A percentile compares a stretch with the other conserved stretches of the same genome.
phyloP scores from a whole-genome alignment of 2,888 invertebrate genomes.

The Lepeophtheirus nordmannii region DNA sequence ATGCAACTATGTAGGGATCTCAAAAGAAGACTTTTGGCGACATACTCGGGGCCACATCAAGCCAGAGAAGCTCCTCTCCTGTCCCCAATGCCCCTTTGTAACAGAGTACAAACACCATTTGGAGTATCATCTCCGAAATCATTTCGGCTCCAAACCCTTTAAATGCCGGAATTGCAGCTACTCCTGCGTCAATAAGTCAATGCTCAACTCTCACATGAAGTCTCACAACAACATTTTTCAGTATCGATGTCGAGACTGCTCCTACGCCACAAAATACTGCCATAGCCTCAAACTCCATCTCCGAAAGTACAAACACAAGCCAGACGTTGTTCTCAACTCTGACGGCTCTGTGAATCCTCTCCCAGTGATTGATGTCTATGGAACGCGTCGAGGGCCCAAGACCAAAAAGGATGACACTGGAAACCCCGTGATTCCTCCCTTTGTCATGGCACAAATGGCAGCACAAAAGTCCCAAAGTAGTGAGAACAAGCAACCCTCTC shows the following conservation, averaged over 20 bases:
- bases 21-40: conserved; percentile 83
- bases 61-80: conserved; percentile 72
- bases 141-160: conserved; percentile 86
- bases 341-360: conserved; percentile 76
- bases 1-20: conserved; percentile 64
- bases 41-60: conserved; percentile 80
- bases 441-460: conserved; percentile 20
- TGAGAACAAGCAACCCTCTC: neutral
- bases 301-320: conserved; percentile 74
- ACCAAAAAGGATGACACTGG: conserved; percentile 31
- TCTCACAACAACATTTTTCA: conserved; percentile 50
- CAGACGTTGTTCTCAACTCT: conserved; percentile 71
- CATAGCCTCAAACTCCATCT: conserved; percentile 91
- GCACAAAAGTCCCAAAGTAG: neutral
- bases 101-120: conserved; percentile 97
- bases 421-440: conserved; percentile 25
- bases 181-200: conserved; percentile 91
- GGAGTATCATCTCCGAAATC: conserved; percentile 90
- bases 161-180: conserved; percentile 77
- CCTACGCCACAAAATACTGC: conserved; percentile 65
- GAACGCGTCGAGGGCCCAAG: conserved; percentile 72
- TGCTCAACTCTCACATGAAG: conserved; percentile 95
- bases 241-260: conserved; percentile 80
- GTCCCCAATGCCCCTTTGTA: conserved; percentile 85
- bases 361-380: conserved; percentile 76